Percentiles rank a stretch among this genome's conserved stretches.
phyloP scores from a whole-genome alignment of 2,797 vertebrate species.

The Scomberomorus guttatus region DNA sequence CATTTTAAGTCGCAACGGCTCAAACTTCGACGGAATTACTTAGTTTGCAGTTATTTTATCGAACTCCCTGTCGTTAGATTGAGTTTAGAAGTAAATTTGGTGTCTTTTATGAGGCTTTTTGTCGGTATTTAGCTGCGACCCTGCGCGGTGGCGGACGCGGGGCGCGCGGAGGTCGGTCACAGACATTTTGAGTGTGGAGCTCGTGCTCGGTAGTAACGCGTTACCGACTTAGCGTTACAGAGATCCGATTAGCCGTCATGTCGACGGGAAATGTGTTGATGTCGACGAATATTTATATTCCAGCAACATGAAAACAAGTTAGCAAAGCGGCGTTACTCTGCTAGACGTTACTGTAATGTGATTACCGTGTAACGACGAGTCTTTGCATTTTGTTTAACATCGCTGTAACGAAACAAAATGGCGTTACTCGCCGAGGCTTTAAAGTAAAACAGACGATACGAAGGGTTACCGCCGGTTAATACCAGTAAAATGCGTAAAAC shows the following conservation, averaged over 20 bases:
- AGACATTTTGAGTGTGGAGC: slow-evolving; percentile 42
- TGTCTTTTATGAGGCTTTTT: not conserved
- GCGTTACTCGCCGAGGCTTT: slow-evolving; percentile 33
- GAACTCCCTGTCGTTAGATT: accelerated
- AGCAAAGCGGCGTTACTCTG: accelerated
- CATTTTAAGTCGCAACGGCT: slow-evolving; percentile 71
- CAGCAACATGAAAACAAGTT: accelerated
- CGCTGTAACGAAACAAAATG: slow-evolving; percentile 43
- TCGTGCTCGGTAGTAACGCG: slow-evolving; percentile 41
- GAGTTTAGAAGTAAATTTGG: accelerated
- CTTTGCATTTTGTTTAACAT: not conserved
- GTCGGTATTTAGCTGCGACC: not conserved
- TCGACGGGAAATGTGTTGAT: not conserved
- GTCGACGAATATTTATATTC: not conserved
- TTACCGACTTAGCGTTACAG: slow-evolving; percentile 51
- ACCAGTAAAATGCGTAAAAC: too few species aligned
- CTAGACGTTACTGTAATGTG: slow-evolving; percentile 2
- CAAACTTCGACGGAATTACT: slow-evolving; percentile 59
- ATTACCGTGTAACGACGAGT: not conserved
- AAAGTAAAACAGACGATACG: slow-evolving; percentile 4
- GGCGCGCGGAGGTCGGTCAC: slow-evolving; percentile 45
- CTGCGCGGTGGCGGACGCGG: slow-evolving; percentile 6
- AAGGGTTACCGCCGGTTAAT: not conserved
- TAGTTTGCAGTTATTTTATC: accelerated
- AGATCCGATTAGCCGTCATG: slow-evolving; percentile 55